A percentile compares a stretch with the other conserved stretches of the same genome.
Conservation (phyloP, 1,140 invertebrate genomes). For the Bradysia coprophila region DNA sequence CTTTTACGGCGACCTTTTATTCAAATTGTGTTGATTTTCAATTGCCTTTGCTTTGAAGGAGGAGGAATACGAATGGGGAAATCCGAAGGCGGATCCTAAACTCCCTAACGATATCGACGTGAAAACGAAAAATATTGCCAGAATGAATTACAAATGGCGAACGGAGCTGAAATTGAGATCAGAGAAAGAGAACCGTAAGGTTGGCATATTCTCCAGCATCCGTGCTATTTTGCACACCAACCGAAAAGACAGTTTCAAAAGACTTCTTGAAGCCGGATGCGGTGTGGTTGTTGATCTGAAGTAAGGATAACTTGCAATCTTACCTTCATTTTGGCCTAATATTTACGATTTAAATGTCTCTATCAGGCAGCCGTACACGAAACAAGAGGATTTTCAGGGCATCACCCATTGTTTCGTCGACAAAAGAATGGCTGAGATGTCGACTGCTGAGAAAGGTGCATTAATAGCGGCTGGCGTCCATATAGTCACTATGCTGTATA, state of each 20-base stretch:
- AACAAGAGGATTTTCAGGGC: no score
- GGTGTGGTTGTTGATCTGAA: constrained; percentile 36
- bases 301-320: neutral
- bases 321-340: no score
- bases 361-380: no score
- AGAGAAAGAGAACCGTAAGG: constrained; percentile 13
- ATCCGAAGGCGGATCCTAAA: constrained; percentile 32
- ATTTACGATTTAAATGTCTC: no score
- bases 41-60: constrained; percentile 33
- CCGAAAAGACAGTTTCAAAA: constrained; percentile 38
- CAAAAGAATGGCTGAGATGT: no score
- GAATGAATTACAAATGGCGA: constrained; percentile 45
- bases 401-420: no score
- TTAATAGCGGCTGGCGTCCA: no score
- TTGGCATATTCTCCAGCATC: constrained; percentile 46
- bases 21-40: constrained; percentile 4
- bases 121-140: constrained; percentile 25
- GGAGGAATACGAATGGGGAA: constrained; percentile 58
- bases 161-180: constrained; percentile 15
- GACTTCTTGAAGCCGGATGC: constrained; percentile 51
- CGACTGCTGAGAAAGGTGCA: no score
- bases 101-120: constrained; percentile 29
- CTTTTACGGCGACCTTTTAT: constrained; percentile 2
- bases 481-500: no score
- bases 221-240: constrained; percentile 48